phyloP scores from a whole-genome alignment of 1,140 invertebrate species.

The Saccostrea glomerata region DNA sequence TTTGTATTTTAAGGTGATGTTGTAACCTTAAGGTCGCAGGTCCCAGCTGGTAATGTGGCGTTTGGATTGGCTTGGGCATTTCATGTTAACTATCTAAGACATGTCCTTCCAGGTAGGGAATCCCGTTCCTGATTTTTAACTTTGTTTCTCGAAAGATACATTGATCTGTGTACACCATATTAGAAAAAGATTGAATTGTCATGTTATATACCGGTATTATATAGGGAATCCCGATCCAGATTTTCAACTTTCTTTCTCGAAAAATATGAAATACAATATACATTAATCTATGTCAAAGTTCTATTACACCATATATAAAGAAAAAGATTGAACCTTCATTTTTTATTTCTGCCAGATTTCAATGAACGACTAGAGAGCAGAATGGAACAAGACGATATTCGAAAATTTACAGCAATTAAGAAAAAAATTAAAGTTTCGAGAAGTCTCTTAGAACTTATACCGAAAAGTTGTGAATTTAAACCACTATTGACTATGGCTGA shows the following conservation, averaged over 20 bases:
- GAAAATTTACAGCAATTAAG: slow-evolving; percentile 5
- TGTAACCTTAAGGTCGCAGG: slow-evolving; percentile 35
- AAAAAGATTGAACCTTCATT: too few species aligned
- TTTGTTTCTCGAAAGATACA: too few species aligned
- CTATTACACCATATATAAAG: too few species aligned
- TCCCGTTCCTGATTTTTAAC: too few species aligned
- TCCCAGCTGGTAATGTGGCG: slow-evolving; percentile 44
- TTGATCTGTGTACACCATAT: too few species aligned
- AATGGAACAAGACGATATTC: slow-evolving; percentile 14
- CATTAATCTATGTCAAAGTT: too few species aligned
- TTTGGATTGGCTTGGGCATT: slow-evolving; percentile 52
- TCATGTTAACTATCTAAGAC: slow-evolving; percentile 48
- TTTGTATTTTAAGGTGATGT: slow-evolving; percentile 6
- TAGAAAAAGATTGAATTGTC: too few species aligned
- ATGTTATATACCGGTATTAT: too few species aligned
- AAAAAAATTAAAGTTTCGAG: slow-evolving; percentile 16
- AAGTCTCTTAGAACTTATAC: slow-evolving; percentile 39
- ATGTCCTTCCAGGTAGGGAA: slow-evolving; percentile 49
- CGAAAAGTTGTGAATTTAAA: slow-evolving; percentile 42
- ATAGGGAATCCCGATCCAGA: too few species aligned
- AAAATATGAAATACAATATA: too few species aligned
- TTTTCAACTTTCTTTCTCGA: too few species aligned
- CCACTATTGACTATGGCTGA: slow-evolving; percentile 6
- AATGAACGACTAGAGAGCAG: slow-evolving; percentile 14
- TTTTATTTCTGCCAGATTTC: slow-evolving; percentile 37